phyloP scores from a whole-genome alignment of 2,113 vertebrate species.

The Haplochromis vanheusdeni region DNA sequence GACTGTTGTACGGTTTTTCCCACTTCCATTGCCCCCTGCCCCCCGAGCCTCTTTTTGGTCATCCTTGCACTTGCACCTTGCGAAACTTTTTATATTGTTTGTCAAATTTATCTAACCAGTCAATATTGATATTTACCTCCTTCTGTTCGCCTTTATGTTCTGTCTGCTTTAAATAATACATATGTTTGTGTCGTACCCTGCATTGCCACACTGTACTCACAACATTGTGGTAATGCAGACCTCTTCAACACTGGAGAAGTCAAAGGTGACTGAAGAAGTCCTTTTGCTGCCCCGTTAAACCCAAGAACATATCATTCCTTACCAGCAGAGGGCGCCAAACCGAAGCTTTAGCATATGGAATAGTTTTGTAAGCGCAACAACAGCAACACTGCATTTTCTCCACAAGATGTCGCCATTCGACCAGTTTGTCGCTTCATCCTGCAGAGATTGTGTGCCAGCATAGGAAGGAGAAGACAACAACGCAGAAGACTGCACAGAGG shows the following conservation, averaged over 20 bases:
- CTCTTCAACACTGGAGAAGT: neutral
- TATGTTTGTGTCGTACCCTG: accelerated
- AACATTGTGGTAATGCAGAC: neutral
- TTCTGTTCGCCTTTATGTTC: neutral
- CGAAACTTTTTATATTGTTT: neutral
- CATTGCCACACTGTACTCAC: neutral
- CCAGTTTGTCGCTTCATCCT: neutral
- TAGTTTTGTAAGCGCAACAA: neutral
- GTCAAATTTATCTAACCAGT: accelerated
- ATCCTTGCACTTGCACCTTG: too few species aligned
- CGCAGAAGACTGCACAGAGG: neutral
- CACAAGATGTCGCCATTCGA: constrained; percentile 31
- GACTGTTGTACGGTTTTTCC: neutral
- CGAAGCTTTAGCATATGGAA: neutral
- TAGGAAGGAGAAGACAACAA: neutral
- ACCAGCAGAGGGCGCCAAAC: constrained; percentile 1
- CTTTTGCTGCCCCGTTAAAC: neutral
- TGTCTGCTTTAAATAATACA: neutral
- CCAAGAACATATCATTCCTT: neutral
- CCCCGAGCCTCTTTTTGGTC: accelerated
- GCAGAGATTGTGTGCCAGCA: neutral
- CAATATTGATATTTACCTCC: neutral
- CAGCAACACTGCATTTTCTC: neutral
- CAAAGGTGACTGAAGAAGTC: neutral
- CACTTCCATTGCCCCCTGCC: neutral